Evolutionary conservation across 2,113 vertebrate genomes (phyloP).

Genomic region (Cyprinodon variegatus): DNA sequence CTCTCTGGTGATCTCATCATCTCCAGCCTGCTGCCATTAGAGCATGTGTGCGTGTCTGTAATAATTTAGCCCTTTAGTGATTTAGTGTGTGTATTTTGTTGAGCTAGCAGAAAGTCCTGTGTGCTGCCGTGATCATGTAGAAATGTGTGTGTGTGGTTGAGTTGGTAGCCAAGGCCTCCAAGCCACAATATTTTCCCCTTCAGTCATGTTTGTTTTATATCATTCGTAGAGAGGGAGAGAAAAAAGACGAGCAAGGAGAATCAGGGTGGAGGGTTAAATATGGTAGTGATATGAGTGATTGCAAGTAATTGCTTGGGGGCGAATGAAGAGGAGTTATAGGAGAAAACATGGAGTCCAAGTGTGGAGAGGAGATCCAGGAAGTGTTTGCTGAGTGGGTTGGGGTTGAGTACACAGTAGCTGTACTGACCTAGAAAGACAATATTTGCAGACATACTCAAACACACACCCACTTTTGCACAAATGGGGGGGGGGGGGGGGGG

Average conservation of each 20-base stretch:
- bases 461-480: slow-evolving; percentile 53
- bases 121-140: slow-evolving; percentile 41
- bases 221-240: slow-evolving; percentile 54
- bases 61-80: slow-evolving; percentile 72
- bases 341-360: slow-evolving; percentile 15
- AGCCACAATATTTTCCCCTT: slow-evolving; percentile 76
- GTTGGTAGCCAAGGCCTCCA: slow-evolving; percentile 62
- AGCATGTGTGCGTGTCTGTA: slow-evolving; percentile 55
- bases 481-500: slow-evolving; percentile 42
- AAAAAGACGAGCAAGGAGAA: slow-evolving; percentile 27
- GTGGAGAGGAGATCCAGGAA: slow-evolving; percentile 31
- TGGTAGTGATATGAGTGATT: slow-evolving; percentile 48
- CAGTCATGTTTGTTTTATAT: slow-evolving; percentile 74
- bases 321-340: slow-evolving; percentile 25
- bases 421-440: slow-evolving; percentile 74
- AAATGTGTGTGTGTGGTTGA: slow-evolving; percentile 42
- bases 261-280: slow-evolving; percentile 40
- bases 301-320: slow-evolving; percentile 9
- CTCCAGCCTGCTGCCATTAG: slow-evolving; percentile 76
- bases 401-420: slow-evolving; percentile 73
- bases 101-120: slow-evolving; percentile 71
- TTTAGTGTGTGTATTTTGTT: slow-evolving; percentile 75
- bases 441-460: slow-evolving; percentile 72
- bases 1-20: slow-evolving; percentile 82
- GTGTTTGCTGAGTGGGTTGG: slow-evolving; percentile 72